These are phyloP conservation scores for Drosophila elegans DNA, from an alignment of 1,140 invertebrate species.

Conservation along the genomic window DNA sequence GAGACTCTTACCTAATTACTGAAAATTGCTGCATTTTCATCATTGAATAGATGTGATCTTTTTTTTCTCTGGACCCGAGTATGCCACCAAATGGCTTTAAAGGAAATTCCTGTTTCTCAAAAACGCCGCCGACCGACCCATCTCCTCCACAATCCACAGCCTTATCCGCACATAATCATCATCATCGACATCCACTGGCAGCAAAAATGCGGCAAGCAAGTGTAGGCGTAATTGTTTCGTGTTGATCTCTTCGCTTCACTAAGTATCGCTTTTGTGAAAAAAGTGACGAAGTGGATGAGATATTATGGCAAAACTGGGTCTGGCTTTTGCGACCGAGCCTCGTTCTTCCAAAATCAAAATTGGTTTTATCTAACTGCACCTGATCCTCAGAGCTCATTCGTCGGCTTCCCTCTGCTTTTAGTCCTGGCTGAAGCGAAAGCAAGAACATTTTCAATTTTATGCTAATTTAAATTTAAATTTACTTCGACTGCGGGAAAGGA, in stretches of 20 bases:
- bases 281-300: slow-evolving; percentile 3
- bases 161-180: slow-evolving; percentile 16
- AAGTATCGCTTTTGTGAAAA: slow-evolving; percentile 22
- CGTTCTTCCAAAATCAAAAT: slow-evolving; percentile 27
- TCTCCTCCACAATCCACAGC: background rate
- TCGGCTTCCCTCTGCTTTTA: background rate
- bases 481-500: slow-evolving; percentile 4
- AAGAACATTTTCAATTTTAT: slow-evolving; percentile 75
- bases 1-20: no score
- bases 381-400: slow-evolving; percentile 22
- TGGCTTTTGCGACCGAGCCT: background rate
- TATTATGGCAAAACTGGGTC: no score
- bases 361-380: slow-evolving; percentile 48
- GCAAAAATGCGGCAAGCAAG: slow-evolving; percentile 36
- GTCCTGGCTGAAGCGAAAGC: slow-evolving; percentile 21
- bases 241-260: slow-evolving; percentile 74
- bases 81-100: slow-evolving; percentile 13
- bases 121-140: no score
- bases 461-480: slow-evolving; percentile 70
- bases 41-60: background rate
- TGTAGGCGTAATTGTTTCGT: slow-evolving; percentile 81
- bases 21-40: no score
- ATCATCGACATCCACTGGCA: slow-evolving; percentile 17
- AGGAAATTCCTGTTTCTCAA: slow-evolving; percentile 68
- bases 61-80: slow-evolving; percentile 1